These are phyloP conservation scores for Amorpha juglandis DNA, from an alignment of 2,888 invertebrate genomes.

Conservation along the genomic window DNA sequence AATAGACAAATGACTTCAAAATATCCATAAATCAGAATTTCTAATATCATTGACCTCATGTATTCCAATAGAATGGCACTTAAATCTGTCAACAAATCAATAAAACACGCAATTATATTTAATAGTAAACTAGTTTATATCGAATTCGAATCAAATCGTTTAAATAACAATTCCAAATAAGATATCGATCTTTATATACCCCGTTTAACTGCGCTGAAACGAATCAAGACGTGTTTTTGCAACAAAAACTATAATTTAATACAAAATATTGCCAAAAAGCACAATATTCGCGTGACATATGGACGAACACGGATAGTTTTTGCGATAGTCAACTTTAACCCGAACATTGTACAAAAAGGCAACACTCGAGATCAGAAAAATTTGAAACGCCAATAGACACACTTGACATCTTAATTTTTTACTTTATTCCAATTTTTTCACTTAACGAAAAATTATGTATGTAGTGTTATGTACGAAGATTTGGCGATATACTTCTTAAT, in stretches of 20 bases:
- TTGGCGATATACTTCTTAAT: no score
- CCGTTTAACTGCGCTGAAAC: not conserved
- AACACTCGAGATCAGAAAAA: conserved; percentile 11
- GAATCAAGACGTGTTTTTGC: not conserved
- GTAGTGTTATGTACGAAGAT: no score
- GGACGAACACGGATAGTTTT: not conserved
- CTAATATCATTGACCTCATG: conserved; percentile 6
- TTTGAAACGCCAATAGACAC: not conserved
- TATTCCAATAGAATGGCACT: not conserved
- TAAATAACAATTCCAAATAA: not conserved
- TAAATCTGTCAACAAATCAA: not conserved
- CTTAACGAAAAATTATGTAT: not conserved
- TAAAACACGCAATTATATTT: not conserved
- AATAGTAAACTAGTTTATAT: not conserved
- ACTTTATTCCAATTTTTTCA: not conserved
- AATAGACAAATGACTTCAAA: no score
- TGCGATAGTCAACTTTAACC: conserved; percentile 5
- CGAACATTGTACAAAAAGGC: not conserved
- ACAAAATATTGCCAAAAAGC: conserved; percentile 12
- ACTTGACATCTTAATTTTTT: not conserved
- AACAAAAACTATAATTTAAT: conserved; percentile 15
- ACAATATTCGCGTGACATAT: conserved; percentile 12
- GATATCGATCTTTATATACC: conserved; percentile 1
- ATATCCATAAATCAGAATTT: not conserved
- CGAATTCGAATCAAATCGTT: not conserved